Conservation (phyloP, 2,113 vertebrate species). For the Phylloscopus trochilus region DNA sequence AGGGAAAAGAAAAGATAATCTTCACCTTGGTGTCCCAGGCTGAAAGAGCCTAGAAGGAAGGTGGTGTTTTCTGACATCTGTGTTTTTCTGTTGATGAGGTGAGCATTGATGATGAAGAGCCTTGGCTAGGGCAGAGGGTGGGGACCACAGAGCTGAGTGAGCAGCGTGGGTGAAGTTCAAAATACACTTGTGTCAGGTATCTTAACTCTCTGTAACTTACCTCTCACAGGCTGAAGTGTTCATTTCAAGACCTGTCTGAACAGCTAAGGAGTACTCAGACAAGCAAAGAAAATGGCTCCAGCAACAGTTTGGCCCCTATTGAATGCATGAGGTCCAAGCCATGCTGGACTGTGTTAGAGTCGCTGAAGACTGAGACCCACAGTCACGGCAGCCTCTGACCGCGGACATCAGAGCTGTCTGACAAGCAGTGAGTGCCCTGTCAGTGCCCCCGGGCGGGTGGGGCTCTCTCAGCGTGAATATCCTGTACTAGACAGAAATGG, state of each 20-base stretch:
- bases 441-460: background rate
- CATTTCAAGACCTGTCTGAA: background rate
- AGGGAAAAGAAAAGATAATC: background rate
- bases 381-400: background rate
- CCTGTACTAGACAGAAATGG: background rate
- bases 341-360: background rate
- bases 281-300: background rate
- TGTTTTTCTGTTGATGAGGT: background rate
- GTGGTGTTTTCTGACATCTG: background rate
- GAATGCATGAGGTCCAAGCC: fast-evolving
- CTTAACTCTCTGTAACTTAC: background rate
- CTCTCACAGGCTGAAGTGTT: background rate
- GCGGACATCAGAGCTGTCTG: background rate
- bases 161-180: background rate
- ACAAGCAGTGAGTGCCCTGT: background rate
- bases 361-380: background rate
- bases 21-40: background rate
- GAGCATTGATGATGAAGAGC: background rate
- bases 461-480: background rate
- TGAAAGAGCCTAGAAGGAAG: background rate
- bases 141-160: background rate
- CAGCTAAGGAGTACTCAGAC: background rate
- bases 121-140: background rate
- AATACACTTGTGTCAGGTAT: background rate
- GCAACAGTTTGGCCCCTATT: fast-evolving